Evolutionary conservation across 1,140 invertebrate species (phyloP).

Genomic region (Samia ricini): DNA sequence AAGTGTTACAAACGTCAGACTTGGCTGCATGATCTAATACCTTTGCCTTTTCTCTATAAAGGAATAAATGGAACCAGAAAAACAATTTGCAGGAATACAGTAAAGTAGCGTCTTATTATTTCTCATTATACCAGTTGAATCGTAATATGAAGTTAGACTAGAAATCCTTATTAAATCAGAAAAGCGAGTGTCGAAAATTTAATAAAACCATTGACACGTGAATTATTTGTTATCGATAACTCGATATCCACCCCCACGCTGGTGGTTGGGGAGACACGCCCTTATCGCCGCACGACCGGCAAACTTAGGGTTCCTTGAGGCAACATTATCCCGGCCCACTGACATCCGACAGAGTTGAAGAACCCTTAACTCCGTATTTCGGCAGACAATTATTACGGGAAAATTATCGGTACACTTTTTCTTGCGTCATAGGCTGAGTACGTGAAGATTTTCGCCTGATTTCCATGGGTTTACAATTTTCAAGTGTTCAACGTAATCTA

Average conservation of each 20-base stretch:
- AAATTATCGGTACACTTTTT: neutral
- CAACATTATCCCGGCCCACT: neutral
- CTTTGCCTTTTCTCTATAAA: no score
- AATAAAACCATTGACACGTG: neutral
- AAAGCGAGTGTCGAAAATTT: neutral
- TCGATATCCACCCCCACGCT: neutral
- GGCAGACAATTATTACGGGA: neutral
- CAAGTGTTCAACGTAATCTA: no score
- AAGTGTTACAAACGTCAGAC: no score
- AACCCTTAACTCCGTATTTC: neutral
- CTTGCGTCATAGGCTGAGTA: no score
- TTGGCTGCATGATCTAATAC: no score
- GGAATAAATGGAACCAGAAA: no score
- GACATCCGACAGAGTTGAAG: neutral
- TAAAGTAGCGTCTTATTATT: no score
- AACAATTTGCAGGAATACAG: no score
- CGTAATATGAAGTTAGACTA: neutral
- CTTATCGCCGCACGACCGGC: neutral
- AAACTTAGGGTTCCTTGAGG: neutral
- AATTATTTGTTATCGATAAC: neutral
- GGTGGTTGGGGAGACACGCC: neutral
- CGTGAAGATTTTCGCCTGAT: no score
- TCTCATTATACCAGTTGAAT: no score
- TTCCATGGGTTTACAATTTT: no score
- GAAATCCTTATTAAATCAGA: neutral